Evolutionary conservation across 2,888 invertebrate species (phyloP).

Genomic region (Latrodectus elegans): DNA sequence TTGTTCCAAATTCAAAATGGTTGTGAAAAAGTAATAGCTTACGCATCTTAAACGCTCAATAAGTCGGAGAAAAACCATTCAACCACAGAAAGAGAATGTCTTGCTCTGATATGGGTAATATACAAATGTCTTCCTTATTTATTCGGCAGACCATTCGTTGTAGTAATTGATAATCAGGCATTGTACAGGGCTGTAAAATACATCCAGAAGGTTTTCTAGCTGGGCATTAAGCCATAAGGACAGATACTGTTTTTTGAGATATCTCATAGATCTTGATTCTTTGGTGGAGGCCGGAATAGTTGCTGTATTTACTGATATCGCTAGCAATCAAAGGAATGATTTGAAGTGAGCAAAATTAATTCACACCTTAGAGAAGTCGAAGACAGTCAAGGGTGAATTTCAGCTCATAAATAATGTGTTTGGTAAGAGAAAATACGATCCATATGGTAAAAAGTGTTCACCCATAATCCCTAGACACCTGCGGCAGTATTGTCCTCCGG

Average conservation of each 20-base stretch:
- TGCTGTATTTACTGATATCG: neutral
- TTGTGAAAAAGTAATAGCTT: too few species aligned
- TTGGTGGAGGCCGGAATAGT: neutral
- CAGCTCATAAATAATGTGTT: neutral
- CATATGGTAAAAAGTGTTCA: neutral
- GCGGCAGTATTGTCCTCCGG: too few species aligned
- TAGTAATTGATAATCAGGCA: too few species aligned
- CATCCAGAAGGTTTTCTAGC: too few species aligned
- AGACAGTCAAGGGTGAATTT: neutral
- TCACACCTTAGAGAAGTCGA: neutral
- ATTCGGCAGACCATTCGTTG: too few species aligned
- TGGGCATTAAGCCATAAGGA: neutral
- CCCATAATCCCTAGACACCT: neutral
- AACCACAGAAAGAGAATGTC: too few species aligned
- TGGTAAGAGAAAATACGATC: neutral
- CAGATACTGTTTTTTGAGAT: neutral
- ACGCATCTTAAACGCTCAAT: too few species aligned
- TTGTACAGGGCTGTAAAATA: too few species aligned
- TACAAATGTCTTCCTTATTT: too few species aligned
- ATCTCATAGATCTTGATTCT: neutral
- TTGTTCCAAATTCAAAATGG: too few species aligned
- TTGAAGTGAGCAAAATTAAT: neutral
- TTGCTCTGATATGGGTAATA: too few species aligned
- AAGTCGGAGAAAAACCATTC: too few species aligned
- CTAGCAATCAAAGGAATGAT: neutral